Percentiles rank a stretch among this genome's conserved stretches.
phyloP scores from a whole-genome alignment of 2,113 vertebrate species.

The Potamarius usumacintae region DNA sequence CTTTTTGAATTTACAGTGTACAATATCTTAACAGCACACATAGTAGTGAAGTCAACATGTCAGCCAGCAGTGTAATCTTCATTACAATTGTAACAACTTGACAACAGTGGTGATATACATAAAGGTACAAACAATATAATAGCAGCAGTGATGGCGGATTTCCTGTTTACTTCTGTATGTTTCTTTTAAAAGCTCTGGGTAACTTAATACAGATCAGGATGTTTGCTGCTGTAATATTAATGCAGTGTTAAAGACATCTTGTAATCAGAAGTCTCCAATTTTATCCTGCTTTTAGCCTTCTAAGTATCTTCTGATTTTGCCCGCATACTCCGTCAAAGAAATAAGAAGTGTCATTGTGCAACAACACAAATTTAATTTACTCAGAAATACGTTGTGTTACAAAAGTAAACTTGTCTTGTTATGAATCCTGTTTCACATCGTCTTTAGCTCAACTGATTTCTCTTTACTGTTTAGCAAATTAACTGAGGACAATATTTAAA shows the following conservation, averaged over 20 bases:
- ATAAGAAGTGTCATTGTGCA: neutral
- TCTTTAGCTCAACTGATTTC: neutral
- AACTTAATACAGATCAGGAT: neutral
- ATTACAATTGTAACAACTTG: neutral
- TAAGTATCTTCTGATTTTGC: neutral
- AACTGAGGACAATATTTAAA: neutral
- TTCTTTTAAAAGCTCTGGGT: neutral
- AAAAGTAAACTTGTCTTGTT: neutral
- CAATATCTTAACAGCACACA: neutral
- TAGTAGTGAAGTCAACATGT: neutral
- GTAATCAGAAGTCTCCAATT: neutral
- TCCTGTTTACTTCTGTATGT: neutral
- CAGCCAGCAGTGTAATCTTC: neutral
- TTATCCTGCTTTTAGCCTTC: neutral
- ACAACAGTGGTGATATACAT: neutral
- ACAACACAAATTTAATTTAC: too few species aligned
- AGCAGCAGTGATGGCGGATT: neutral
- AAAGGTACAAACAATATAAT: neutral
- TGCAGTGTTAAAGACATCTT: neutral
- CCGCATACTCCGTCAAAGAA: neutral
- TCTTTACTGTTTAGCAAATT: neutral
- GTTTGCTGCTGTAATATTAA: neutral
- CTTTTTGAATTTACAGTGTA: too few species aligned
- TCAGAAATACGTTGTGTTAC: neutral
- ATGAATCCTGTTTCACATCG: neutral